phyloP scores from a whole-genome alignment of 92 coral and sea anemone genomes.

The Paragorgia papillata region DNA sequence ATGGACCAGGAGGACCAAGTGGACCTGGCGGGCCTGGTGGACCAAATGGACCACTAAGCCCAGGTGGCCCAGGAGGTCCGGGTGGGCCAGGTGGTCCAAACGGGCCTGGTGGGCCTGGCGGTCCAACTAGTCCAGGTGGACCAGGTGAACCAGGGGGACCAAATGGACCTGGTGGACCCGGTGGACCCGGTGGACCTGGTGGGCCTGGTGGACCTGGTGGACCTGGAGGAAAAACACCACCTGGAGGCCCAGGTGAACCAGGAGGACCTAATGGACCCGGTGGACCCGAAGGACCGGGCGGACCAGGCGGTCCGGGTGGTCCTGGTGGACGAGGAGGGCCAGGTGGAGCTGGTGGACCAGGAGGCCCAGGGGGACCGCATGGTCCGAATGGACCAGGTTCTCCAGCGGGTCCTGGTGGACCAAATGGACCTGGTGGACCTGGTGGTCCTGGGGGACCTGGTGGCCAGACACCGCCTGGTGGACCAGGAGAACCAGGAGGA shows the following conservation, averaged over 20 bases:
- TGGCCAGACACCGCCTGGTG: constrained; percentile 76
- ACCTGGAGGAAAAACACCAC: constrained; percentile 78
- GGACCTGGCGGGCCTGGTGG: constrained; percentile 30
- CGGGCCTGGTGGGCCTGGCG: constrained; percentile 59
- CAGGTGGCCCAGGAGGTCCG: constrained; percentile 44
- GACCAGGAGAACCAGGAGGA: constrained; percentile 56
- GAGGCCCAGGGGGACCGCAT: constrained; percentile 73
- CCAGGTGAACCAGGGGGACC: constrained; percentile 44
- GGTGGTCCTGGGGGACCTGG: constrained; percentile 58
- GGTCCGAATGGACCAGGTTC: constrained; percentile 41
- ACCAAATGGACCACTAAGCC: constrained; percentile 58
- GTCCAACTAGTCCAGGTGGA: constrained; percentile 46
- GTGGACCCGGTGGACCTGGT: constrained; percentile 58
- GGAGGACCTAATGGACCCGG: constrained; percentile 83
- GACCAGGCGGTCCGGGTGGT: constrained; percentile 87
- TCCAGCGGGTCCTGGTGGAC: constrained; percentile 63
- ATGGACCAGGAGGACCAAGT: constrained; percentile 64
- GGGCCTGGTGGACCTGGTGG: constrained; percentile 57
- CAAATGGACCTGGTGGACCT: constrained; percentile 62
- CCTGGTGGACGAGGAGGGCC: constrained; percentile 83
- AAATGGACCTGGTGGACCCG: constrained; percentile 28
- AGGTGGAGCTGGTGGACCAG: constrained; percentile 66
- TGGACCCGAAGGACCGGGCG: constrained; percentile 80
- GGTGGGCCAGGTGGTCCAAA: constrained; percentile 71
- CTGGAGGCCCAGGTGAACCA: constrained; percentile 68